A percentile compares a stretch with the other conserved stretches of the same genome.
phyloP scores from a whole-genome alignment of 2,113 vertebrate genomes.

The Chaenogobius annularis region DNA sequence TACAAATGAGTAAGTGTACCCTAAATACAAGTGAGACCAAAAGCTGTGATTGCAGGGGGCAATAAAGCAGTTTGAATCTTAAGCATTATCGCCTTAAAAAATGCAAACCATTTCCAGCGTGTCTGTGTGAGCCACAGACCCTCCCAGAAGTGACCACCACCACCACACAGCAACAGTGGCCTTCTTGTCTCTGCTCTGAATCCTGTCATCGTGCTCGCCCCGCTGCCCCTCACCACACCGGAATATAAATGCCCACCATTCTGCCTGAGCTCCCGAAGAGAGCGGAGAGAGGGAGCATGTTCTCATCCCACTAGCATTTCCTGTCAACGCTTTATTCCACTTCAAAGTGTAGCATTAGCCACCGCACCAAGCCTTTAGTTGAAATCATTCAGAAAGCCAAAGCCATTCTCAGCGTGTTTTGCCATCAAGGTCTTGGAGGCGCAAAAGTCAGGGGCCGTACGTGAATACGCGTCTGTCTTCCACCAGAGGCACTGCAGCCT shows the following conservation, averaged over 20 bases:
- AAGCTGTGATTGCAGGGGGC: no score
- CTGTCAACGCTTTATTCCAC: constrained; percentile 16
- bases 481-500: no score
- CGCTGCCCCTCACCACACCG: constrained; percentile 67
- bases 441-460: constrained; percentile 20
- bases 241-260: constrained; percentile 80
- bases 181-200: constrained; percentile 77
- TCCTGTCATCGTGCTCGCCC: constrained; percentile 73
- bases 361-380: not conserved
- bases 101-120: not conserved
- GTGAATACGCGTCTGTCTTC: constrained; percentile 30
- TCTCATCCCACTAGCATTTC: constrained; percentile 63
- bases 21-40: no score
- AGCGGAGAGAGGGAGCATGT: constrained; percentile 56
- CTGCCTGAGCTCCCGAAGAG: constrained; percentile 34
- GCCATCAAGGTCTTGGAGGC: not conserved
- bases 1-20: no score
- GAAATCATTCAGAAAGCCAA: not conserved
- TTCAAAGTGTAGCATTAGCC: not conserved
- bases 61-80: no score
- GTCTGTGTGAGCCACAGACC: no score
- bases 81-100: constrained; percentile 21
- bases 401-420: constrained; percentile 1
- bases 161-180: constrained; percentile 72
- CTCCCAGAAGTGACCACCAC: not conserved